Percentiles rank a stretch among this genome's conserved stretches.
Conservation (phyloP, 2,797 vertebrate genomes). For the Bryconaethiops microstoma region DNA sequence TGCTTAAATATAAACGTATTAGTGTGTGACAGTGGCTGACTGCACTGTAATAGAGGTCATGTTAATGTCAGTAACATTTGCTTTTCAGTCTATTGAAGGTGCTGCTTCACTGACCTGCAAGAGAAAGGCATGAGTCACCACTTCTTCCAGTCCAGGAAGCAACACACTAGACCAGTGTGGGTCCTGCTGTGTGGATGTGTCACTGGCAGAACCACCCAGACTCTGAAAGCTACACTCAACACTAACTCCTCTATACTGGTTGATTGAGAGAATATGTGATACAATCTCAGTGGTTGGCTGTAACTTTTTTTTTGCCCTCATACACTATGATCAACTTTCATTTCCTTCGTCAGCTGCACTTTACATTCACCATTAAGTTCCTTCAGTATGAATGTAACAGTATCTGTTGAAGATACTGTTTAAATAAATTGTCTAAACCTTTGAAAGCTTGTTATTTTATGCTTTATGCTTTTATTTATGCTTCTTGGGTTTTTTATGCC, state of each 20-base stretch:
- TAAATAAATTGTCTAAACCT: not conserved
- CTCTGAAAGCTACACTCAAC: not conserved
- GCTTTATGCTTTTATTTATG: no score
- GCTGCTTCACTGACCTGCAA: constrained; percentile 4
- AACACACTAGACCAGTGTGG: not conserved
- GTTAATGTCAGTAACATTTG: constrained; percentile 19
- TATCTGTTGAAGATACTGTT: not conserved
- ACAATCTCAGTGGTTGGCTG: not conserved
- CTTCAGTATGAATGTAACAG: not conserved
- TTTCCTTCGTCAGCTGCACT: not conserved
- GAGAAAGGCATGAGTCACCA: constrained; percentile 22
- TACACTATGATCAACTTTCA: not conserved
- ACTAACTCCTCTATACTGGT: not conserved
- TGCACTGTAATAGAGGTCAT: not conserved
- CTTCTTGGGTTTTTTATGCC: no score
- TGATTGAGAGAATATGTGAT: constrained; percentile 1
- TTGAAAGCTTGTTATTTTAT: not conserved
- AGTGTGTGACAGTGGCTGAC: not conserved
- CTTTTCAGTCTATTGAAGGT: constrained; percentile 9
- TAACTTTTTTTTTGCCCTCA: not conserved
- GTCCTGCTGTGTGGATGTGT: constrained; percentile 12
- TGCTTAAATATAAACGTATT: not conserved
- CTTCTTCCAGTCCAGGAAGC: constrained; percentile 21
- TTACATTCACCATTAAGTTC: not conserved
- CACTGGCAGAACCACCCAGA: not conserved